Percentiles rank a stretch among this genome's conserved stretches.
These are phyloP conservation scores for Talpa occidentalis DNA, from an alignment of 2,113 vertebrate species.

Conservation along the genomic window DNA sequence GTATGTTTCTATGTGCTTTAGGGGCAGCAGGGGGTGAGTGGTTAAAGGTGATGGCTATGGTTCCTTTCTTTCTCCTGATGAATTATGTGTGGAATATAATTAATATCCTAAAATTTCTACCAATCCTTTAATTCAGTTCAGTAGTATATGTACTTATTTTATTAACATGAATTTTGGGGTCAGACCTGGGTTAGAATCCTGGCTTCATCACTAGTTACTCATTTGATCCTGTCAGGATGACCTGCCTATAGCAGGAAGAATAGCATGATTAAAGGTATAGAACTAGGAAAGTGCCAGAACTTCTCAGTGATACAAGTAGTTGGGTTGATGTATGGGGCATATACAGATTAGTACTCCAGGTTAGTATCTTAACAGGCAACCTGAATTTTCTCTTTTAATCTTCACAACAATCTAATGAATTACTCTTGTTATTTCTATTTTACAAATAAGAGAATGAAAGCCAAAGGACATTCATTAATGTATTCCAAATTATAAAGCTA, in stretches of 20 bases:
- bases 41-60: not conserved
- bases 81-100: not conserved
- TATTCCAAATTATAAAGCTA: not conserved
- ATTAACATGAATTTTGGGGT: conserved; percentile 23
- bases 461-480: not conserved
- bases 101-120: not conserved
- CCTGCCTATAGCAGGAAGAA: not conserved
- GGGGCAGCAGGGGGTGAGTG: not conserved
- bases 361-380: not conserved
- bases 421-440: not conserved
- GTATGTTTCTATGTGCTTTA: not conserved
- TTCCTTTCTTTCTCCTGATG: conserved; percentile 28
- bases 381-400: conserved; percentile 40
- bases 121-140: not conserved
- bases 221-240: not conserved
- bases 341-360: not conserved
- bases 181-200: conserved; percentile 10
- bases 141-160: not conserved
- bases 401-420: not conserved
- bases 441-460: not conserved
- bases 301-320: not conserved
- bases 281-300: not conserved
- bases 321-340: not conserved
- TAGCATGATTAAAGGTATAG: not conserved
- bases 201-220: not conserved